Percentiles rank a stretch among this genome's conserved stretches.
Conservation (phyloP, 2,797 vertebrate species). For the Hylomyscus alleni region DNA sequence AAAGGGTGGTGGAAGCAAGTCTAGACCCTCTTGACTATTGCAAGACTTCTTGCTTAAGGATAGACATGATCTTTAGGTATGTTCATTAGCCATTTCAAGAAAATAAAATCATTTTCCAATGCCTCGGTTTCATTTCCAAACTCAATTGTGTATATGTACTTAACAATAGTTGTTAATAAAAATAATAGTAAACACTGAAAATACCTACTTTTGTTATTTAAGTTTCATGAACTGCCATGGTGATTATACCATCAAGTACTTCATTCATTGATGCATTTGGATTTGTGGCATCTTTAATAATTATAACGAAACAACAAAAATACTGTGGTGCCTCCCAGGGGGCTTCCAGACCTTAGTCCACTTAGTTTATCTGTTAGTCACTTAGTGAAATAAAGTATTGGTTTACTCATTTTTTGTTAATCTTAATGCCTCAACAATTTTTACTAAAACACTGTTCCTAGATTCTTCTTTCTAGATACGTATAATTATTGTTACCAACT, state of each 20-base stretch:
- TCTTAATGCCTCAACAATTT: background rate
- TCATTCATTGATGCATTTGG: background rate
- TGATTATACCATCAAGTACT: background rate
- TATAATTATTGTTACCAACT: constrained; percentile 28
- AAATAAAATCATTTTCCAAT: background rate
- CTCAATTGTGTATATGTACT: background rate
- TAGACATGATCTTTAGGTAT: background rate
- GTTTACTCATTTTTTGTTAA: background rate
- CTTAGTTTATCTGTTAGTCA: background rate
- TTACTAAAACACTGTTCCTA: background rate
- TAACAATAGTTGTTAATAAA: constrained; percentile 39
- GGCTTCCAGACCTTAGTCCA: background rate
- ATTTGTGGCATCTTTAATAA: background rate
- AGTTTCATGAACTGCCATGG: background rate
- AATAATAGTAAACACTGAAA: constrained; percentile 17
- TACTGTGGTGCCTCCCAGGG: background rate
- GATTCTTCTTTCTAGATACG: background rate
- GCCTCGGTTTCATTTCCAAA: constrained; percentile 20
- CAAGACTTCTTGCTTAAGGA: background rate
- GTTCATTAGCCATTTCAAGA: background rate
- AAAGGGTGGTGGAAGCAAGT: background rate
- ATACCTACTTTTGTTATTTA: background rate
- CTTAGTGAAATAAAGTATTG: background rate
- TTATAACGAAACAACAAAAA: background rate
- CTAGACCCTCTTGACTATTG: background rate